These are phyloP conservation scores for Columba livia DNA, from an alignment of 2,113 vertebrate species.

Conservation along the genomic window DNA sequence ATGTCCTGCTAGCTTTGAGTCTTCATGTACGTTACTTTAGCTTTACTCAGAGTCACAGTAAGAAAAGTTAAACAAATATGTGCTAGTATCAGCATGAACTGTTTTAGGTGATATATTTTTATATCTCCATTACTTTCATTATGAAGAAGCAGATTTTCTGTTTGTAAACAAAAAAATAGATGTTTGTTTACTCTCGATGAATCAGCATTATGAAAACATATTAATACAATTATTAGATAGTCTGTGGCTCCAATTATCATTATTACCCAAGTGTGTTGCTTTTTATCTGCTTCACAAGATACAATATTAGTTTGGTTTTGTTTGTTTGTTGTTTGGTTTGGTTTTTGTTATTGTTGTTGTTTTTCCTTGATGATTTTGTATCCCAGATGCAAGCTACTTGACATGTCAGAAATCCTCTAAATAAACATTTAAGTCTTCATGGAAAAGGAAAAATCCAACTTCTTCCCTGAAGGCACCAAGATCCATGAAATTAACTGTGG, in stretches of 20 bases:
- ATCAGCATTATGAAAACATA: neutral
- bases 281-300: neutral
- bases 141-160: neutral
- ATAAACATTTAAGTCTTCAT: neutral
- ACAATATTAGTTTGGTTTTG: neutral
- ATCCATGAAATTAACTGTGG: constrained; percentile 15
- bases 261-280: neutral
- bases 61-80: neutral
- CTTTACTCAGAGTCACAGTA: neutral
- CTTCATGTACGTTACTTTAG: neutral
- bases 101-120: neutral
- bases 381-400: neutral
- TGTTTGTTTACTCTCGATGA: neutral
- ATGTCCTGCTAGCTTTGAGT: neutral
- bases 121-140: neutral
- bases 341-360: neutral
- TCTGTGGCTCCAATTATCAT: neutral
- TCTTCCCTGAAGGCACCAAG: neutral
- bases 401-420: neutral
- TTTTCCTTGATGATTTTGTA: neutral
- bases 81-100: neutral
- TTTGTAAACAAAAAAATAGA: neutral
- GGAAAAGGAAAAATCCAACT: neutral
- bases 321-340: no score
- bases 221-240: neutral